Evolutionary conservation across 2,888 invertebrate genomes (phyloP).

Genomic region (Drosophila robusta): DNA sequence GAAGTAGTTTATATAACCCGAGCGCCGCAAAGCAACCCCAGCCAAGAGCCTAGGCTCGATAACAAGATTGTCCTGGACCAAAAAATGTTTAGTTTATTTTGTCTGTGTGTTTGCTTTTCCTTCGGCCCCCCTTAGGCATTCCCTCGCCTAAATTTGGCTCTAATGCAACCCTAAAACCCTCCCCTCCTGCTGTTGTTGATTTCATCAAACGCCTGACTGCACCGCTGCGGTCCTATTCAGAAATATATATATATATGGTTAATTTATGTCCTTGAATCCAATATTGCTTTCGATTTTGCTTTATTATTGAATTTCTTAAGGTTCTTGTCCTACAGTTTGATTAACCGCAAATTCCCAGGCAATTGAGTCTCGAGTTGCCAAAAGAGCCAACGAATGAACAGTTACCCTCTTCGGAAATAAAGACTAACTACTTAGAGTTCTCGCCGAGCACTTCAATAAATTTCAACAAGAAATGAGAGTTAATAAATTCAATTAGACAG

Average conservation of each 20-base stretch:
- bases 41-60: conserved; percentile 46
- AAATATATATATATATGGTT: conserved; percentile 33
- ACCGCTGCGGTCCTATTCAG: conserved; percentile 35
- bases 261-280: conserved; percentile 67
- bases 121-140: neutral
- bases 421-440: conserved; percentile 10
- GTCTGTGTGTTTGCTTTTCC: conserved; percentile 43
- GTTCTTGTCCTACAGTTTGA: conserved; percentile 30
- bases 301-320: conserved; percentile 39
- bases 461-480: conserved; percentile 4
- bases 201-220: conserved; percentile 71
- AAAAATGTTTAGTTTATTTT: conserved; percentile 42
- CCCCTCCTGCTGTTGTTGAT: conserved; percentile 42
- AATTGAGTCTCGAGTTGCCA: conserved; percentile 48
- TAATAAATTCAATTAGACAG: conserved; percentile 26
- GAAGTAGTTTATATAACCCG: conserved; percentile 78
- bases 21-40: conserved; percentile 18
- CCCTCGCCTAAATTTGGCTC: conserved; percentile 9
- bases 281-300: conserved; percentile 44
- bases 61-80: conserved; percentile 62
- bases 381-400: conserved; percentile 41
- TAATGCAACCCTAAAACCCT: conserved; percentile 35
- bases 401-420: conserved; percentile 11
- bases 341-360: conserved; percentile 72
- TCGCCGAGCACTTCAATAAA: conserved; percentile 33